Conservation (phyloP, 1,140 invertebrate genomes). For the Magallana ariakensis region DNA sequence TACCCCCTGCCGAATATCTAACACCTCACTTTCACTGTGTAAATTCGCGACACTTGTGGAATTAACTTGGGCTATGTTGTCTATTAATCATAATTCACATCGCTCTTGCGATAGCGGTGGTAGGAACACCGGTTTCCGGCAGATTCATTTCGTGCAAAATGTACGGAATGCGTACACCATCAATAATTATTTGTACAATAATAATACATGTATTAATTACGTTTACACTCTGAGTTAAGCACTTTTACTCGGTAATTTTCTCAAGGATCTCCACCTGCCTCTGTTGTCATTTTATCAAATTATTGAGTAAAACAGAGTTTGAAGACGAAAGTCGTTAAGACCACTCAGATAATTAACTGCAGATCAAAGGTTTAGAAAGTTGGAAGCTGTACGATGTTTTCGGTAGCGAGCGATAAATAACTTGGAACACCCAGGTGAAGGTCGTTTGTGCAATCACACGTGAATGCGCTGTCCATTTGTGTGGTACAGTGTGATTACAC, state of each 20-base stretch:
- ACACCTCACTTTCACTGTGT: conserved; percentile 35
- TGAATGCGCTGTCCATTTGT: not conserved
- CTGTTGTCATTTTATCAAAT: conserved; percentile 5
- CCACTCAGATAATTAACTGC: conserved; percentile 7
- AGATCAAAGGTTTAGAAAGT: not conserved
- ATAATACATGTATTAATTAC: no score
- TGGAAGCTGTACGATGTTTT: not conserved
- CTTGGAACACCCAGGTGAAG: conserved; percentile 3
- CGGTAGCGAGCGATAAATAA: conserved; percentile 2
- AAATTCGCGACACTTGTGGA: conserved; percentile 35
- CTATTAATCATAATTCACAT: conserved; percentile 35
- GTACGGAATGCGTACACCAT: no score
- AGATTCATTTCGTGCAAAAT: not conserved
- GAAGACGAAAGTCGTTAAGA: not conserved
- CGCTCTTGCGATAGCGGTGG: not conserved
- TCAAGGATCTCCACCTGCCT: not conserved
- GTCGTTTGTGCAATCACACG: conserved; percentile 21
- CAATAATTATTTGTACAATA: no score
- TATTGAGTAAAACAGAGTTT: not conserved
- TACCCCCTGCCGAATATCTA: conserved; percentile 32
- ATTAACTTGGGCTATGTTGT: conserved; percentile 29
- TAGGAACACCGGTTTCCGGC: not conserved
- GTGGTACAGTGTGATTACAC: not conserved
- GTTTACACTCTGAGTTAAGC: no score
- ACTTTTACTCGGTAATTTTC: no score